Conservation (phyloP, 2,888 invertebrate genomes). For the Pherbina coryleti region DNA sequence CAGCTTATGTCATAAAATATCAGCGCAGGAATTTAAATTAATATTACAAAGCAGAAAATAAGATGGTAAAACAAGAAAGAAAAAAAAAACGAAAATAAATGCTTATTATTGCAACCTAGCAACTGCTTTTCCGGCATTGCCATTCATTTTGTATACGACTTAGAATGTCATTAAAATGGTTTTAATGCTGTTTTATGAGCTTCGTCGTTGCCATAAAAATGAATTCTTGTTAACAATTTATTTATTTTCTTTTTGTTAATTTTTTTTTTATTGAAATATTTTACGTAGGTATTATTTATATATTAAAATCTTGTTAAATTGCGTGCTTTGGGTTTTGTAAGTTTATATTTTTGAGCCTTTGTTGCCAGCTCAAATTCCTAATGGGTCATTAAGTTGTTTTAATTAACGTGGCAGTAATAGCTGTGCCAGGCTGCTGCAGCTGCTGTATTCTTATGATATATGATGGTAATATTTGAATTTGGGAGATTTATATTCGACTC, state of each 20-base stretch:
- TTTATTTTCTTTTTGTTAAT: neutral
- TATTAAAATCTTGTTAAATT: neutral
- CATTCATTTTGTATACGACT: no score
- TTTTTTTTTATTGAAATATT: neutral
- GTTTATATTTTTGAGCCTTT: neutral
- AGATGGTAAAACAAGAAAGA: no score
- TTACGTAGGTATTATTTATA: neutral
- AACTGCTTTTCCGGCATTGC: no score
- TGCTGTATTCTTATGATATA: no score
- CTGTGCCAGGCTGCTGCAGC: no score
- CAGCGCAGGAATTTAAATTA: no score
- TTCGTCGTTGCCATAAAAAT: neutral
- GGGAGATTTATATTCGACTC: no score
- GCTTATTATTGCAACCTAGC: neutral
- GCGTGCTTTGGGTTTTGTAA: neutral
- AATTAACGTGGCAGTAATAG: neutral
- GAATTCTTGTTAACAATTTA: neutral
- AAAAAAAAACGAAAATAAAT: no score
- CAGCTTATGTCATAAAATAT: neutral
- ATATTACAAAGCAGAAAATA: no score
- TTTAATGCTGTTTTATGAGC: slow-evolving; percentile 8
- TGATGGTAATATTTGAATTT: no score
- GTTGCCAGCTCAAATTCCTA: neutral
- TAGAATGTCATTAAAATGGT: slow-evolving; percentile 5
- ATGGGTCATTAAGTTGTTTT: neutral